A percentile compares a stretch with the other conserved stretches of the same genome.
Evolutionary conservation across 2,113 vertebrate species (phyloP).

Genomic region (Hepsetus odoe): DNA sequence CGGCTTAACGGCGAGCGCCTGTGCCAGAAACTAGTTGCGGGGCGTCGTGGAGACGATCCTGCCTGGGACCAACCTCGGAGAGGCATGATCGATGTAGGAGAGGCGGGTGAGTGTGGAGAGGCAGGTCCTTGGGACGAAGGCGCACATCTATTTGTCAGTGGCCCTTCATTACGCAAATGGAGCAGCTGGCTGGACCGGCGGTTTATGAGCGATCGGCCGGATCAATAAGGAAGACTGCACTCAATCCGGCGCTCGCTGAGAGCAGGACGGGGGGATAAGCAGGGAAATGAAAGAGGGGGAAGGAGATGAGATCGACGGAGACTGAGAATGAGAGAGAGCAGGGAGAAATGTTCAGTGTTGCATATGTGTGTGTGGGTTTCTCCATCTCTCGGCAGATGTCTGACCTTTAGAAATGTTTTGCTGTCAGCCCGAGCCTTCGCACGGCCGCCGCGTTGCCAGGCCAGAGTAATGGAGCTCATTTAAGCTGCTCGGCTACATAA

Average conservation of each 20-base stretch:
- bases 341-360: conserved; percentile 18
- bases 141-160: conserved; percentile 59
- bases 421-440: conserved; percentile 59
- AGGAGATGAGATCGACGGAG: background rate
- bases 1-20: background rate
- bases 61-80: conserved; percentile 40
- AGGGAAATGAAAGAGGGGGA: conserved; percentile 29
- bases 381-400: conserved; percentile 32
- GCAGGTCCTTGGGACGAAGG: conserved; percentile 60
- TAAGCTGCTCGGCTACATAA: conserved; percentile 53
- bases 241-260: conserved; percentile 57
- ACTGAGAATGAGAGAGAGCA: conserved; percentile 1
- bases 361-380: conserved; percentile 6
- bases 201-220: conserved; percentile 56
- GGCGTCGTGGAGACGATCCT: conserved; percentile 39
- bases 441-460: conserved; percentile 35
- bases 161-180: conserved; percentile 76
- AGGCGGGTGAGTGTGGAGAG: conserved; percentile 53
- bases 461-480: conserved; percentile 62
- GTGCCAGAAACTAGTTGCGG: conserved; percentile 7
- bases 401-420: conserved; percentile 69
- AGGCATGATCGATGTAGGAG: conserved; percentile 57
- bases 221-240: conserved; percentile 65
- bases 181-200: conserved; percentile 48
- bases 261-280: conserved; percentile 31